These are phyloP conservation scores for Meganola albula DNA, from an alignment of 2,888 invertebrate genomes.

Conservation along the genomic window DNA sequence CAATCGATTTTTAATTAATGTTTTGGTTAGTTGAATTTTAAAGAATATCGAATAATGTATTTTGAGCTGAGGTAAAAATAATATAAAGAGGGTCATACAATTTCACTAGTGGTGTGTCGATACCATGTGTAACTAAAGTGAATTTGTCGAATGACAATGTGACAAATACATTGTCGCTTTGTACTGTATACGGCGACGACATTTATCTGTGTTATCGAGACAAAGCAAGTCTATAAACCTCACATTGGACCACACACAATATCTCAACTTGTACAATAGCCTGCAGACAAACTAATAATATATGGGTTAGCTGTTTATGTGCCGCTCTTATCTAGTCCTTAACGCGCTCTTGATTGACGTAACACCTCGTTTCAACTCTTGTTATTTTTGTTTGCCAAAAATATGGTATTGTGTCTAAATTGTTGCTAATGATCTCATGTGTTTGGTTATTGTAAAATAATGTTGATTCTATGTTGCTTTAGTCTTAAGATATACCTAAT, in stretches of 20 bases:
- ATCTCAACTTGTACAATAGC: slow-evolving; percentile 63
- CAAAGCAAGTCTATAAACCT: slow-evolving; percentile 72
- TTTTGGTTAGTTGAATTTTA: slow-evolving; percentile 38
- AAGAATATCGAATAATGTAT: slow-evolving; percentile 16
- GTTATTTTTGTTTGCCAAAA: slow-evolving; percentile 45
- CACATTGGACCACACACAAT: slow-evolving; percentile 76
- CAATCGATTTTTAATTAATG: slow-evolving; percentile 67
- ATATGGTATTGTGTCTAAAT: slow-evolving; percentile 31
- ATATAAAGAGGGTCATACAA: slow-evolving; percentile 29
- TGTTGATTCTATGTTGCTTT: slow-evolving; percentile 14
- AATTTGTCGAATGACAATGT: slow-evolving; percentile 67
- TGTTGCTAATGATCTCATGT: slow-evolving; percentile 30
- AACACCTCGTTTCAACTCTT: slow-evolving; percentile 37
- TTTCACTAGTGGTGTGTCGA: slow-evolving; percentile 34
- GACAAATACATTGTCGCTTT: slow-evolving; percentile 65
- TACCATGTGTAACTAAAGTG: slow-evolving; percentile 52
- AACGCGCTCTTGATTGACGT: slow-evolving; percentile 52
- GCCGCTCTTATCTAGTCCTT: slow-evolving; percentile 58
- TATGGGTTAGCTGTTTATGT: slow-evolving; percentile 60
- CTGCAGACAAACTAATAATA: slow-evolving; percentile 64
- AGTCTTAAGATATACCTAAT: slow-evolving; percentile 21
- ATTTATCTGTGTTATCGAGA: slow-evolving; percentile 76
- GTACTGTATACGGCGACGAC: slow-evolving; percentile 68
- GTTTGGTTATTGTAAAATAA: slow-evolving; percentile 18
- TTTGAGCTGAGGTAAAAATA: slow-evolving; percentile 14